Conservation (phyloP, 2,888 invertebrate genomes). For the Eurytoma californica region DNA sequence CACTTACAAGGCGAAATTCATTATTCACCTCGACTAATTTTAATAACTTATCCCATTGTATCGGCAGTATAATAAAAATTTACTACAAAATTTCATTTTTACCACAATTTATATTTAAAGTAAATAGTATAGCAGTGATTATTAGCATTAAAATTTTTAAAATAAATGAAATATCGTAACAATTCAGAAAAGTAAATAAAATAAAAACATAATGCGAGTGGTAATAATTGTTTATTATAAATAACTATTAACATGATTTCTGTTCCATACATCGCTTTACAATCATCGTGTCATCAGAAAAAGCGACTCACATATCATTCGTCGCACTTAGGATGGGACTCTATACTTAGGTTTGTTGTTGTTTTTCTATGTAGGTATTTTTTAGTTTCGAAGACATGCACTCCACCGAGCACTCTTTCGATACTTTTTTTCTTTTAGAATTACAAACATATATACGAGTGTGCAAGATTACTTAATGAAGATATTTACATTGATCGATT, state of each 20-base stretch:
- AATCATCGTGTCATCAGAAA: slow-evolving; percentile 56
- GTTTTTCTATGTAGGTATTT: slow-evolving; percentile 47
- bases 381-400: slow-evolving; percentile 43
- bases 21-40: no score
- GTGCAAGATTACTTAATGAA: slow-evolving; percentile 67
- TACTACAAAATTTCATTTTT: no score
- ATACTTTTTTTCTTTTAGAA: slow-evolving; percentile 59
- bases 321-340: slow-evolving; percentile 60
- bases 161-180: no score
- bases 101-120: no score
- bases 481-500: slow-evolving; percentile 68
- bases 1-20: no score
- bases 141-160: no score
- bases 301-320: slow-evolving; percentile 58
- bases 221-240: slow-evolving; percentile 72
- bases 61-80: no score
- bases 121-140: no score
- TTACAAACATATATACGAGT: slow-evolving; percentile 68
- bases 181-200: neutral
- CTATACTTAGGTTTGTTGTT: slow-evolving; percentile 56
- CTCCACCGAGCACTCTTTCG: slow-evolving; percentile 45
- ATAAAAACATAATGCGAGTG: slow-evolving; percentile 56
- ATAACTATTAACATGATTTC: slow-evolving; percentile 69
- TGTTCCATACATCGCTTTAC: slow-evolving; percentile 64
- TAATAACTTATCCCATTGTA: no score